A percentile compares a stretch with the other conserved stretches of the same genome.
These are phyloP conservation scores for Chrysopilus asiliformis DNA, from an alignment of 2,888 invertebrate genomes.

Conservation along the genomic window DNA sequence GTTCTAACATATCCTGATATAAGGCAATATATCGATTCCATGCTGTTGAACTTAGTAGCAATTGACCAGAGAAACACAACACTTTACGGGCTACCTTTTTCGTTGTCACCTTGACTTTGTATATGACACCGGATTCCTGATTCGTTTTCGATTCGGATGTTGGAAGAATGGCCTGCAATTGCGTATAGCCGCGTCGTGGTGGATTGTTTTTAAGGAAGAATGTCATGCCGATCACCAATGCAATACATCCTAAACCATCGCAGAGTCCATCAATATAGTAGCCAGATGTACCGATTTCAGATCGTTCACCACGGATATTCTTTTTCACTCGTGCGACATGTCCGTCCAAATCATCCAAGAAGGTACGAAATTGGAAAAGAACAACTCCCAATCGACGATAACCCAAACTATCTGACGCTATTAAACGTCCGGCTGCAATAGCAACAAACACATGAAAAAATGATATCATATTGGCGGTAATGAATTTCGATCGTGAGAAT, in stretches of 20 bases:
- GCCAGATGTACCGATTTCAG: slow-evolving; percentile 67
- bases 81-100: slow-evolving; percentile 52
- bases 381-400: slow-evolving; percentile 60
- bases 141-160: slow-evolving; percentile 35
- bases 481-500: slow-evolving; percentile 45
- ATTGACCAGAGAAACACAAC: slow-evolving; percentile 52
- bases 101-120: slow-evolving; percentile 53
- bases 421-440: slow-evolving; percentile 55
- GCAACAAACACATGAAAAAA: slow-evolving; percentile 66
- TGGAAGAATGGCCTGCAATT: slow-evolving; percentile 44
- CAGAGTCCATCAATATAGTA: slow-evolving; percentile 74
- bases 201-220: slow-evolving; percentile 58
- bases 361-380: slow-evolving; percentile 67
- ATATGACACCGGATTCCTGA: slow-evolving; percentile 45
- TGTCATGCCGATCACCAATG: slow-evolving; percentile 54
- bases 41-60: slow-evolving; percentile 58
- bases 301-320: slow-evolving; percentile 60
- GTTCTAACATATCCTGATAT: slow-evolving; percentile 64
- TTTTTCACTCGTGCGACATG: slow-evolving; percentile 67
- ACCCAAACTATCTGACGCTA: slow-evolving; percentile 57
- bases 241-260: slow-evolving; percentile 62
- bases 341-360: slow-evolving; percentile 76
- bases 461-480: slow-evolving; percentile 77
- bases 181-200: slow-evolving; percentile 57
- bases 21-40: slow-evolving; percentile 77